A percentile compares a stretch with the other conserved stretches of the same genome.
phyloP scores from a whole-genome alignment of 1,140 invertebrate genomes.

The Drosophila lacertosa region DNA sequence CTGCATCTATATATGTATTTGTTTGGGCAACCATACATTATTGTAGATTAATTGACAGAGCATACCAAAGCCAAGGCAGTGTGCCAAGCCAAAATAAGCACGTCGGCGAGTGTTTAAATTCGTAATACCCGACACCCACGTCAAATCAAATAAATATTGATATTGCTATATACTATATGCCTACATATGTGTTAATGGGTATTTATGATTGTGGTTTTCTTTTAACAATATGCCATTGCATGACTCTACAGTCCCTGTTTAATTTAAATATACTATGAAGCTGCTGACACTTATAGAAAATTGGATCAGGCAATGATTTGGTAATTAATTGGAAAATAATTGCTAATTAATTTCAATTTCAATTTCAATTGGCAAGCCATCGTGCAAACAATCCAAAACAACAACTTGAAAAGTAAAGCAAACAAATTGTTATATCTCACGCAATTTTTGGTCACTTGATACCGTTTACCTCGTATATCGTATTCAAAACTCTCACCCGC shows the following conservation, averaged over 20 bases:
- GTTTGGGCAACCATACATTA: constrained; percentile 47
- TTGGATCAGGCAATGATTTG: constrained; percentile 28
- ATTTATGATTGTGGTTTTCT: background rate
- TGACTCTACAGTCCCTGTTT: constrained; percentile 9
- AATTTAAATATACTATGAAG: constrained; percentile 3
- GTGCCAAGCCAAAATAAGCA: constrained; percentile 53
- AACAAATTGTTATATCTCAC: constrained; percentile 73
- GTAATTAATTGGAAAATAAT: constrained; percentile 10
- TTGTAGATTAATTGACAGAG: constrained; percentile 73
- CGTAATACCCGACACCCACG: constrained; percentile 39
- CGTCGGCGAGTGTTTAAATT: constrained; percentile 33
- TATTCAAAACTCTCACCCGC: constrained; percentile 84
- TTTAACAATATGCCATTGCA: background rate
- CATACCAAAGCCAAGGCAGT: constrained; percentile 32
- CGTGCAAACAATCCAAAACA: constrained; percentile 31
- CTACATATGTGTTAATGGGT: constrained; percentile 1
- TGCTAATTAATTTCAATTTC: constrained; percentile 51
- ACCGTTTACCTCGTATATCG: constrained; percentile 82
- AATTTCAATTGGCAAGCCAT: constrained; percentile 32
- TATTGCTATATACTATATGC: constrained; percentile 34
- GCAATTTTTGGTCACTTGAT: constrained; percentile 81
- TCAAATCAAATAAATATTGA: constrained; percentile 51
- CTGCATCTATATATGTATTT: constrained; percentile 16
- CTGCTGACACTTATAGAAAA: constrained; percentile 24
- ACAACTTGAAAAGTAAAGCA: constrained; percentile 37